Conservation (phyloP, 2,888 invertebrate genomes). For the Lithodes maja region DNA sequence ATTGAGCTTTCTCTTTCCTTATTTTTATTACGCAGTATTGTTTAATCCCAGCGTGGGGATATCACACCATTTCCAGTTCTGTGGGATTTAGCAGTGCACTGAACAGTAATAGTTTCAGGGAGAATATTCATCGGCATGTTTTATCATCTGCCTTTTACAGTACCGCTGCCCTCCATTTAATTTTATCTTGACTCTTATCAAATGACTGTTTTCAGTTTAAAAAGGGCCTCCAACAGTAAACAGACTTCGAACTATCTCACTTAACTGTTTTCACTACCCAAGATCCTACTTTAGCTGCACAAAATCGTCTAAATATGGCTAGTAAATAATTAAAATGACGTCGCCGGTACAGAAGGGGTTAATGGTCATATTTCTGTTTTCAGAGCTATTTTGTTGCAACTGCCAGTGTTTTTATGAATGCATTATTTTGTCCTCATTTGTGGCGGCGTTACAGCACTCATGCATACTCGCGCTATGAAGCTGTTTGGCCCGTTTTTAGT, state of each 20-base stretch:
- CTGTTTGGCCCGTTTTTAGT: neutral
- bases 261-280: too few species aligned
- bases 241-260: too few species aligned
- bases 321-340: too few species aligned
- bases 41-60: neutral
- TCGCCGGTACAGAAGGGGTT: too few species aligned
- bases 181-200: neutral
- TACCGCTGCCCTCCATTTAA: too few species aligned
- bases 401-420: neutral
- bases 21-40: neutral
- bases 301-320: too few species aligned
- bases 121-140: neutral
- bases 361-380: neutral
- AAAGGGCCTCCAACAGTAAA: too few species aligned
- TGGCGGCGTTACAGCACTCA: neutral
- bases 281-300: too few species aligned
- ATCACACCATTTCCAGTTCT: neutral
- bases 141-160: neutral
- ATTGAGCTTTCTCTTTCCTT: neutral
- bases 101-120: neutral
- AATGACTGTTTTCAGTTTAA: neutral
- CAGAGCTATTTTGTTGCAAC: neutral
- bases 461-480: neutral
- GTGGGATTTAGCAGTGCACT: neutral
- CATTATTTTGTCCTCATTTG: neutral